Conservation (phyloP, 2,888 invertebrate species). For the Artemia sp. region DNA sequence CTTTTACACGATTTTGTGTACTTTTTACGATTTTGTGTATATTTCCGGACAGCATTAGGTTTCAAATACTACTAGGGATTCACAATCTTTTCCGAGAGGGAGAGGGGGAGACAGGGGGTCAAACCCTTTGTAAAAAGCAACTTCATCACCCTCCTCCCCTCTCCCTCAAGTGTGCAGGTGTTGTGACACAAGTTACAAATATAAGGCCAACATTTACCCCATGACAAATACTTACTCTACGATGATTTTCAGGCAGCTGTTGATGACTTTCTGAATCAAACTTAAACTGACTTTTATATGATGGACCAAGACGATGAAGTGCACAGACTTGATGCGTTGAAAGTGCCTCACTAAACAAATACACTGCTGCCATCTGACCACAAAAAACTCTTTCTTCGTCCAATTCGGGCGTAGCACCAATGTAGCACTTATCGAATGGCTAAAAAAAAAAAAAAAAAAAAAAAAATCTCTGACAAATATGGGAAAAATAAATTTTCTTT, state of each 20-base stretch:
- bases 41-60: too few relatives aligned
- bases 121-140: too few relatives aligned
- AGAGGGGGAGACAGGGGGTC: too few relatives aligned
- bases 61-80: too few relatives aligned
- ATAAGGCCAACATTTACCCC: background rate
- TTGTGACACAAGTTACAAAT: background rate
- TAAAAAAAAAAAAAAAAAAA: background rate
- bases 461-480: too few relatives aligned
- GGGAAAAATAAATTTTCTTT: too few relatives aligned
- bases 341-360: conserved; percentile 92
- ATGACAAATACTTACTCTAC: conserved; percentile 68
- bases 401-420: conserved; percentile 90
- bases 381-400: conserved; percentile 95
- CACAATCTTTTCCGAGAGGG: too few relatives aligned
- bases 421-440: conserved; percentile 99
- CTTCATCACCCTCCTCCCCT: too few relatives aligned
- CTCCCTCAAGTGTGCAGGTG: background rate
- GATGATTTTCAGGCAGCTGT: conserved; percentile 92
- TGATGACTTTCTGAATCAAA: conserved; percentile 99
- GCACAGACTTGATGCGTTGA: conserved; percentile 95
- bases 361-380: conserved; percentile 98
- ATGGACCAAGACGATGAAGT: conserved; percentile 93
- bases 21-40: too few relatives aligned
- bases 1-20: too few relatives aligned
- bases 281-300: conserved; percentile 99